phyloP scores from a whole-genome alignment of 2,113 vertebrate genomes.

The Callaeas wilsoni region DNA sequence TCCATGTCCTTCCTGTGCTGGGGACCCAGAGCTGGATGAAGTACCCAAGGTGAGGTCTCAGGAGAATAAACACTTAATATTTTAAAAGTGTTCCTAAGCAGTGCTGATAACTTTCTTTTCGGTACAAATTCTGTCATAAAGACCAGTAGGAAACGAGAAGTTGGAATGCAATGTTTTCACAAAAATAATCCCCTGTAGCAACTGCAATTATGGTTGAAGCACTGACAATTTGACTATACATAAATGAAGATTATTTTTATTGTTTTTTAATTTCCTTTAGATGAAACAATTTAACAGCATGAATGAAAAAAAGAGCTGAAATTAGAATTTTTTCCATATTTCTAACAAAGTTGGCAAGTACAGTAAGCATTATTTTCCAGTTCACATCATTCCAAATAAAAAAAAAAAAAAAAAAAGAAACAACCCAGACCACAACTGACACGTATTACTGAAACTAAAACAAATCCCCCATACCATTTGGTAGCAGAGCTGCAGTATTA shows the following conservation, averaged over 20 bases:
- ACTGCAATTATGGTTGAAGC: not conserved
- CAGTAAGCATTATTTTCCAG: not conserved
- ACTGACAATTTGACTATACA: not conserved
- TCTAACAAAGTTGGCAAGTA: not conserved
- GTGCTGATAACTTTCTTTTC: not conserved
- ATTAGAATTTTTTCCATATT: not conserved
- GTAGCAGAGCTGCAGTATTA: conserved; percentile 79
- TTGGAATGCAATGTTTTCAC: not conserved
- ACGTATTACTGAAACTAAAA: not conserved
- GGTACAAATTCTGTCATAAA: not conserved
- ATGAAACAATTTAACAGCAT: not conserved
- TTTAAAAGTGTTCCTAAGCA: not conserved
- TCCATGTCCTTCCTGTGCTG: not conserved
- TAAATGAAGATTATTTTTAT: not conserved
- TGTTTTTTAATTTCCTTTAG: not conserved
- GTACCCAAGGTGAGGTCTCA: not conserved
- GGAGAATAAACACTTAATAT: not conserved
- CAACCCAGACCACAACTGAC: not conserved
- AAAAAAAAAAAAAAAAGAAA: not conserved
- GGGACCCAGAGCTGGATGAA: not conserved
- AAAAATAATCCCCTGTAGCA: not conserved
- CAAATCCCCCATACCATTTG: conserved; percentile 74
- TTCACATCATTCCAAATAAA: not conserved
- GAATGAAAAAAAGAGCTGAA: not conserved
- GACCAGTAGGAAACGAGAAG: not conserved